Evolutionary conservation across 2,797 vertebrate species (phyloP).

Genomic region (Chanos chanos): DNA sequence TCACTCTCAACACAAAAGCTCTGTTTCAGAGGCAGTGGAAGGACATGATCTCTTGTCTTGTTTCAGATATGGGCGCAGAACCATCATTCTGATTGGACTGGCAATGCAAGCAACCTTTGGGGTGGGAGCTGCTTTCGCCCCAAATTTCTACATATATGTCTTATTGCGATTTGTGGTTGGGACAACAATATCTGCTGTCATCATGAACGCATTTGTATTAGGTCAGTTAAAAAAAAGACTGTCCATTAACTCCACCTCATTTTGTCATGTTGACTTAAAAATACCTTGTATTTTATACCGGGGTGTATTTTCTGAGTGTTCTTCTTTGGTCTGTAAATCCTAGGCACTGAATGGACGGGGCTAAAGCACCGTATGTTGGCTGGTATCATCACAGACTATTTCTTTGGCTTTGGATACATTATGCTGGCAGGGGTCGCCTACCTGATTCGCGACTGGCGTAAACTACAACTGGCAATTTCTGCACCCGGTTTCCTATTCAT

Average conservation of each 20-base stretch:
- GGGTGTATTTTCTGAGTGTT: background rate
- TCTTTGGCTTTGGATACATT: slow-evolving; percentile 74
- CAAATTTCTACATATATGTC: slow-evolving; percentile 72
- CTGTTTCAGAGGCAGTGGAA: background rate
- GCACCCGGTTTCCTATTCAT: slow-evolving; percentile 66
- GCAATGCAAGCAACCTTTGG: slow-evolving; percentile 67
- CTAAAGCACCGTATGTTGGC: slow-evolving; percentile 66
- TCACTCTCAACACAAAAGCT: background rate
- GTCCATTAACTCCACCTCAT: background rate
- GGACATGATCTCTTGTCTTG: background rate
- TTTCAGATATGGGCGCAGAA: slow-evolving; percentile 74
- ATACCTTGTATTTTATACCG: too few species aligned
- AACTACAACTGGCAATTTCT: slow-evolving; percentile 73
- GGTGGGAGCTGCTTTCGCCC: slow-evolving; percentile 69
- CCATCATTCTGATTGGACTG: slow-evolving; percentile 65
- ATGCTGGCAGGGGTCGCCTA: slow-evolving; percentile 76
- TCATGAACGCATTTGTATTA: slow-evolving; percentile 70
- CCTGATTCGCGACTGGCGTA: slow-evolving; percentile 75
- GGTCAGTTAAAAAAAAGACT: slow-evolving; percentile 55
- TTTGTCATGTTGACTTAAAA: background rate
- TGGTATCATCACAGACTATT: slow-evolving; percentile 67
- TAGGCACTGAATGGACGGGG: slow-evolving; percentile 83
- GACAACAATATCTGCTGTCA: slow-evolving; percentile 66
- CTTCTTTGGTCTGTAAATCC: background rate
- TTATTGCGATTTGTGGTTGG: slow-evolving; percentile 76